A percentile compares a stretch with the other conserved stretches of the same genome.
These are phyloP conservation scores for Acronicta leporina DNA, from an alignment of 2,888 invertebrate genomes.

Conservation along the genomic window DNA sequence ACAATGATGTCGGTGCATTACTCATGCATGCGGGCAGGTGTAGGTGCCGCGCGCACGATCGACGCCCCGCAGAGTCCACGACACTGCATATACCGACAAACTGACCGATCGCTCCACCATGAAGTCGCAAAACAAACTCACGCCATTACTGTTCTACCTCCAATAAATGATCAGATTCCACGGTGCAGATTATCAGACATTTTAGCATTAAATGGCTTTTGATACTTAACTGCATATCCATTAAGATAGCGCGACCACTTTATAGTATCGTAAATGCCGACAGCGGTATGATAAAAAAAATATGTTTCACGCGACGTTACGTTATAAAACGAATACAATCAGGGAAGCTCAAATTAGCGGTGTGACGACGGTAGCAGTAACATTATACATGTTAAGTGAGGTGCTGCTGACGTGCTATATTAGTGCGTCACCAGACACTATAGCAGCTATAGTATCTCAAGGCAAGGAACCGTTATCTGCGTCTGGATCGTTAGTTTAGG, in stretches of 20 bases:
- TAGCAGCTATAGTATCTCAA: slow-evolving; percentile 5
- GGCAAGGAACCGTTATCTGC: slow-evolving; percentile 12
- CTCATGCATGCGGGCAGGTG: slow-evolving; percentile 42
- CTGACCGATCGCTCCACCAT: slow-evolving; percentile 4
- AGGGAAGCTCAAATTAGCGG: slow-evolving; percentile 35
- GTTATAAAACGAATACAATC: slow-evolving; percentile 34
- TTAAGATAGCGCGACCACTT: slow-evolving; percentile 38
- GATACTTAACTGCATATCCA: slow-evolving; percentile 34
- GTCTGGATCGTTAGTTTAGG: slow-evolving; percentile 11
- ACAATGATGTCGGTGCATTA: slow-evolving; percentile 44
- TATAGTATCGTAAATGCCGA: slow-evolving; percentile 32
- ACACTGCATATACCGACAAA: slow-evolving; percentile 7
- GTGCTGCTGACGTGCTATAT: slow-evolving; percentile 4
- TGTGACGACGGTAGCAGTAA: slow-evolving; percentile 14
- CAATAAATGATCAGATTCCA: slow-evolving; percentile 15
- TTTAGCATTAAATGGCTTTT: slow-evolving; percentile 28
- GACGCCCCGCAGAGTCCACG: slow-evolving; percentile 61
- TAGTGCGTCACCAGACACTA: no score
- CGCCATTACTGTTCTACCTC: slow-evolving; percentile 4
- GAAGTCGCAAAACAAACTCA: slow-evolving; percentile 1
- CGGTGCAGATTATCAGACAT: slow-evolving; percentile 13
- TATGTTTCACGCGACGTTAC: slow-evolving; percentile 23
- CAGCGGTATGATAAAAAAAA: slow-evolving; percentile 24
- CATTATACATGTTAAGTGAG: slow-evolving; percentile 17
- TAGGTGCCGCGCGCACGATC: slow-evolving; percentile 54